Base-by-base conservation (phyloP, 1,140 invertebrate genomes). In the Calycopis cecrops region DNA sequence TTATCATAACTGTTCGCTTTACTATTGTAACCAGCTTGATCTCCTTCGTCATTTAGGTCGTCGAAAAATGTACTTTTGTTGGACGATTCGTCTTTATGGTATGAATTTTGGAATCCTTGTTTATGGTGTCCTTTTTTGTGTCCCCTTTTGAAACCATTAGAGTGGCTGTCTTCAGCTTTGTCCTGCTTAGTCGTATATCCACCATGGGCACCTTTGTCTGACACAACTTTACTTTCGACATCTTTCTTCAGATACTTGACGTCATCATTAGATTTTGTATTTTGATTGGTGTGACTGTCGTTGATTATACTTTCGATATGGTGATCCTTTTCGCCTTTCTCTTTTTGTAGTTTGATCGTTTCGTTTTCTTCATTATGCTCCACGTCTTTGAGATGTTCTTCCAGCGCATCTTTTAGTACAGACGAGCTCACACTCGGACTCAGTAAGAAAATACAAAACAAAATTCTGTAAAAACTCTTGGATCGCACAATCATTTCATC, bases 21-120 rank as follows among this genome's bases (percentile, higher is more conserved):
- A 57, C 81, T 89, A 33, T 90, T 89, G 38, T 88, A 88, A 34
- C 84, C 83, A 6, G 80, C 79, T 62, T 89, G 84, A 61, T 89
- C 89, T 11, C 88, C 90, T 69, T 91, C 88, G 60, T 92, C 90
- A 49, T 87, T 88, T 34, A 87, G 89, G 64, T 92, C 90, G 60
- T 92, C 91, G 59, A 90, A 92, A 69, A 87, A 92, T 54, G 90
- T 91, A 18, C 90, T 90, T 63, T 91, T 92, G 57, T 91, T 91
- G 0, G 90, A 91, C 1, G 89, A 91, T 67, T 92, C 91, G 57
- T 92, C 91, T 68, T 92, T 92, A 64, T 92, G 91, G 65, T 92
- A 92, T 10, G 88, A 89, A 64, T 92, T 92, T 57, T 88, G 88
- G 63, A 91, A 92, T 35, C 92, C 92, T 64, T 89, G 88, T 52